Conservation (phyloP, 2,797 vertebrate genomes). For the Anguilla marmorata region DNA sequence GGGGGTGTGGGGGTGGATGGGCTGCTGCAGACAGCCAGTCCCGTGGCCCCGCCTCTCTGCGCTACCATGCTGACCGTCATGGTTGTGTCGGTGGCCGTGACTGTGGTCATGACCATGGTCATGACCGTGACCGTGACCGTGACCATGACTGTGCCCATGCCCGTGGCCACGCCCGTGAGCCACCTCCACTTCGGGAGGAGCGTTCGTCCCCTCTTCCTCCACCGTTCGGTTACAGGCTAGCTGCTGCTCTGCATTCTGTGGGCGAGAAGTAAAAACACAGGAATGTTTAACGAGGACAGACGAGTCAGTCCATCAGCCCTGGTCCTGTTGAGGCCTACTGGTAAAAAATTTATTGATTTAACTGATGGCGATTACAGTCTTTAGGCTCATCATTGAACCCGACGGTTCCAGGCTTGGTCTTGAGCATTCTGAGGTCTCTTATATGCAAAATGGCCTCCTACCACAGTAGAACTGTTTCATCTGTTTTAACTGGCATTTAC, state of each 20-base stretch:
- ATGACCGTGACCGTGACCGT: conserved; percentile 35
- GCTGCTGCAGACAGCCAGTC: neutral
- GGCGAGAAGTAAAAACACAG: neutral
- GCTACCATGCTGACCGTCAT: neutral
- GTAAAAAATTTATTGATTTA: neutral
- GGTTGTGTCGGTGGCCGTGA: conserved; percentile 23
- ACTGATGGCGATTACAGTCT: neutral
- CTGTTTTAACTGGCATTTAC: neutral
- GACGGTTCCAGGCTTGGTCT: neutral
- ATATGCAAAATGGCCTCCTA: neutral
- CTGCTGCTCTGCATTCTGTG: conserved; percentile 56
- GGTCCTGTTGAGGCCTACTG: neutral
- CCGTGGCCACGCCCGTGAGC: conserved; percentile 40
- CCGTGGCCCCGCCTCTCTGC: conserved; percentile 45
- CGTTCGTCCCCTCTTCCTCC: conserved; percentile 39
- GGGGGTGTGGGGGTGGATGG: neutral
- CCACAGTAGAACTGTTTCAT: neutral
- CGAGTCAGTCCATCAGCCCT: neutral
- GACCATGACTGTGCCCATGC: conserved; percentile 26
- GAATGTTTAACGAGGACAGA: neutral
- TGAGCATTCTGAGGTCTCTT: neutral
- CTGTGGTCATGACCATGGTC: conserved; percentile 40
- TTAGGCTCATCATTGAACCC: neutral
- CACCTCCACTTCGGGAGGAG: neutral
- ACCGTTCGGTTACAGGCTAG: conserved; percentile 57